These are phyloP conservation scores for Cacatua alba DNA, from an alignment of 2,113 vertebrate species.

Conservation along the genomic window DNA sequence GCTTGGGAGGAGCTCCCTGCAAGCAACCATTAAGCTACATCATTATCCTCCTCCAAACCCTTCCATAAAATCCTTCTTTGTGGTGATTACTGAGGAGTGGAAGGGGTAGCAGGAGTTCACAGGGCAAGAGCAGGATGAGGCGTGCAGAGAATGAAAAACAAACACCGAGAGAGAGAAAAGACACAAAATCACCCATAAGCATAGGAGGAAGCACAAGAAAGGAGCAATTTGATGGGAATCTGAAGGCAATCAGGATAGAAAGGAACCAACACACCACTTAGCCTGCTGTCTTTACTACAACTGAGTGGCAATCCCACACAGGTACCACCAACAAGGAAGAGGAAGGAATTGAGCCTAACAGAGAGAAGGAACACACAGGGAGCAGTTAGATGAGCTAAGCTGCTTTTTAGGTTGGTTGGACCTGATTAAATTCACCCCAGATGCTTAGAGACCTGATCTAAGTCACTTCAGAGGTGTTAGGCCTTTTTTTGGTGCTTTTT, in stretches of 20 bases:
- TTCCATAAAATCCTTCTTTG: constrained; percentile 28
- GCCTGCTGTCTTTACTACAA: background rate
- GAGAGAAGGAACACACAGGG: constrained; percentile 37
- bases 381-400: constrained; percentile 51
- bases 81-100: background rate
- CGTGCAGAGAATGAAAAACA: background rate
- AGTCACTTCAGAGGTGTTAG: constrained; percentile 43
- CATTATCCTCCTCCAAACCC: constrained; percentile 34
- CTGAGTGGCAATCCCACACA: constrained; percentile 33
- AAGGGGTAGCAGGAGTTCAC: background rate
- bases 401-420: constrained; percentile 57
- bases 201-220: background rate
- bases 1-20: constrained; percentile 3
- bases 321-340: background rate
- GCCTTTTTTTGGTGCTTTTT: background rate
- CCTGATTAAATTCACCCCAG: constrained; percentile 68
- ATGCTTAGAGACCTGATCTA: constrained; percentile 64
- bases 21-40: background rate
- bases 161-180: background rate
- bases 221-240: background rate
- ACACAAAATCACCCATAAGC: background rate
- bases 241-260: background rate
- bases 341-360: background rate
- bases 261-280: background rate
- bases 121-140: background rate